These are phyloP conservation scores for Tiliacea aurago DNA, from an alignment of 2,888 invertebrate species.

Conservation along the genomic window DNA sequence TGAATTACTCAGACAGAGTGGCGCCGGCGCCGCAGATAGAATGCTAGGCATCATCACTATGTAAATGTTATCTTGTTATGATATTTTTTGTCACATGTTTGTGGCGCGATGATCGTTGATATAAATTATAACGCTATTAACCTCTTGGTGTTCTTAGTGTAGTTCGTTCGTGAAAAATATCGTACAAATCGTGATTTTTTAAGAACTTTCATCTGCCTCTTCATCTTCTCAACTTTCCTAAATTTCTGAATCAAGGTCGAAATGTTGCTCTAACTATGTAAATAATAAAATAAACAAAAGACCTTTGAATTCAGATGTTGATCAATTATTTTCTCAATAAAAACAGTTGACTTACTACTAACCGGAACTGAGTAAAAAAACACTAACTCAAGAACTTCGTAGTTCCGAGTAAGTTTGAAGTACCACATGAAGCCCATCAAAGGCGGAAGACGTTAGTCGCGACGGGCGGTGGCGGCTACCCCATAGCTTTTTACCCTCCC, in stretches of 20 bases:
- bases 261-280: not conserved
- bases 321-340: not conserved
- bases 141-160: conserved; percentile 6
- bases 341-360: not conserved
- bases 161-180: not conserved
- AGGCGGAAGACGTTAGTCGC: conserved; percentile 77
- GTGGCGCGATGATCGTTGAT: conserved; percentile 34
- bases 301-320: not conserved
- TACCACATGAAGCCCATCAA: conserved; percentile 79
- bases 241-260: not conserved
- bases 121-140: conserved; percentile 35
- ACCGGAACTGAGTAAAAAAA: conserved; percentile 23
- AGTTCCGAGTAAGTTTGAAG: conserved; percentile 47
- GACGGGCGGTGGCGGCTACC: conserved; percentile 59
- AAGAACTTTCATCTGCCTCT: not conserved
- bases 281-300: not conserved
- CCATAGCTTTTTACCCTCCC: conserved; percentile 69
- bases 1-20: conserved; percentile 62
- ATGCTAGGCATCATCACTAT: conserved; percentile 59
- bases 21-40: conserved; percentile 48
- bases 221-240: not conserved
- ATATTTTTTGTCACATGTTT: conserved; percentile 55
- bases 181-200: not conserved
- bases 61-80: conserved; percentile 60
- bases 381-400: conserved; percentile 1